These are phyloP conservation scores for Megaustenia siamemsis DNA, from an alignment of 2,888 invertebrate genomes.

Conservation along the genomic window DNA sequence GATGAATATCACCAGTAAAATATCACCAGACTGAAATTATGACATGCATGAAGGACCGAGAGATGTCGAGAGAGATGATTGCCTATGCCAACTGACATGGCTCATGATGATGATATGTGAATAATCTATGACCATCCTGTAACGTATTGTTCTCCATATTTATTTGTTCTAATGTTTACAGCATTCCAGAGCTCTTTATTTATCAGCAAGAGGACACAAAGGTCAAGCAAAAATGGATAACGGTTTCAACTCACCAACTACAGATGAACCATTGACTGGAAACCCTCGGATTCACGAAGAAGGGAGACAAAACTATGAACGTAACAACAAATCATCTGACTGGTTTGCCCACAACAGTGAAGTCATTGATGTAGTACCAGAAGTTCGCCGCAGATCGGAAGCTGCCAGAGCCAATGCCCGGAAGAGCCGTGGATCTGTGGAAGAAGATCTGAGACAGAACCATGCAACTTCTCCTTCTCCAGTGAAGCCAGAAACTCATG, in stretches of 20 bases:
- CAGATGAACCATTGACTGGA: conserved; percentile 36
- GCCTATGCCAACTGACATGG: no score
- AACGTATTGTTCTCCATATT: neutral
- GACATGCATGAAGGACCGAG: no score
- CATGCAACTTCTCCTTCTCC: conserved; percentile 65
- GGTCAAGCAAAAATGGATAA: conserved; percentile 3
- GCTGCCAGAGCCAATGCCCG: conserved; percentile 46
- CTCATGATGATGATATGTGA: no score
- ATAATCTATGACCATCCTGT: no score
- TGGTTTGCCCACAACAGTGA: conserved; percentile 43
- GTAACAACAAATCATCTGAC: conserved; percentile 40
- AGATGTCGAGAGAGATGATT: no score
- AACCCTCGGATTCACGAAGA: conserved; percentile 38
- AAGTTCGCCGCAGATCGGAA: conserved; percentile 35
- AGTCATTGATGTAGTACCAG: neutral
- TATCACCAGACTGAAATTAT: no score
- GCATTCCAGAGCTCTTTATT: neutral
- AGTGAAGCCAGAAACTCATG: conserved; percentile 66
- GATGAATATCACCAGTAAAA: no score
- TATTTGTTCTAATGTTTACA: neutral
- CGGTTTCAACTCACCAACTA: conserved; percentile 17
- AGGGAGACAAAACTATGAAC: conserved; percentile 52
- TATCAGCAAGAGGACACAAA: neutral
- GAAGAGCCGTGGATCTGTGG: conserved; percentile 70
- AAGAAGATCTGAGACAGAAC: conserved; percentile 67